Evolutionary conservation across 2,113 vertebrate genomes (phyloP).

Genomic region (Thermophis baileyi): DNA sequence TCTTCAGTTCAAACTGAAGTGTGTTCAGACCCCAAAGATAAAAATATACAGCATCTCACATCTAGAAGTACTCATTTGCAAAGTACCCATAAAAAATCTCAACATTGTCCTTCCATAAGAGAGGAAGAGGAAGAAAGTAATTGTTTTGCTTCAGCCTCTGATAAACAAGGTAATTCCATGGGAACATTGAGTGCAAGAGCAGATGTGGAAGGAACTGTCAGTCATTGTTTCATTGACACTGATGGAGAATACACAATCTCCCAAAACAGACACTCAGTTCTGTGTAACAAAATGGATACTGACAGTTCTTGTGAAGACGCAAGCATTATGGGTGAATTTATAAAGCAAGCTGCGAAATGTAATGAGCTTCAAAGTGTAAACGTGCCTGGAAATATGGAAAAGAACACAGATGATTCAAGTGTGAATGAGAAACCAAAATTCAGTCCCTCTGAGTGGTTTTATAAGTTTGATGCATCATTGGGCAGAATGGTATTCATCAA

Average conservation of each 20-base stretch:
- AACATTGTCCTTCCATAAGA: slow-evolving; percentile 18
- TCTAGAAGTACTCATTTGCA: slow-evolving; percentile 28
- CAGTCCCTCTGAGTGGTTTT: slow-evolving; percentile 72
- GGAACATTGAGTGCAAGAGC: fast-evolving
- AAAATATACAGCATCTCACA: not conserved
- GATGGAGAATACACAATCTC: slow-evolving; percentile 28
- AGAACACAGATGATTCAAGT: not conserved
- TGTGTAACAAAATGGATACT: slow-evolving; percentile 5
- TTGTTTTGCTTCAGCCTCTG: slow-evolving; percentile 12
- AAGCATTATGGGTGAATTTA: slow-evolving; percentile 1
- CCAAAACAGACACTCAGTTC: slow-evolving; percentile 23
- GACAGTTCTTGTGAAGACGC: not conserved
- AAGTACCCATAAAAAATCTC: slow-evolving; percentile 23
- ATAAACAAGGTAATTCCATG: not conserved
- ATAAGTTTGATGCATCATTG: slow-evolving; percentile 76
- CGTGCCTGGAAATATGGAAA: slow-evolving; percentile 14
- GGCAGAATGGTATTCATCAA: slow-evolving; percentile 88
- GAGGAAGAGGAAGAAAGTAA: not conserved
- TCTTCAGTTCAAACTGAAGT: slow-evolving; percentile 39
- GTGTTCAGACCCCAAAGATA: slow-evolving; percentile 32
- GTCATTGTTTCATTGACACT: slow-evolving; percentile 5
- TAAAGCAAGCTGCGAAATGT: slow-evolving; percentile 40
- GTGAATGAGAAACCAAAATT: slow-evolving; percentile 25
- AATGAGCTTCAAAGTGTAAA: not conserved
- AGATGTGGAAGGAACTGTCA: slow-evolving; percentile 2